Evolutionary conservation across 1,140 invertebrate genomes (phyloP), one percentile per base, ranked within the genome.

Genomic region (Penaeus chinensis): DNA sequence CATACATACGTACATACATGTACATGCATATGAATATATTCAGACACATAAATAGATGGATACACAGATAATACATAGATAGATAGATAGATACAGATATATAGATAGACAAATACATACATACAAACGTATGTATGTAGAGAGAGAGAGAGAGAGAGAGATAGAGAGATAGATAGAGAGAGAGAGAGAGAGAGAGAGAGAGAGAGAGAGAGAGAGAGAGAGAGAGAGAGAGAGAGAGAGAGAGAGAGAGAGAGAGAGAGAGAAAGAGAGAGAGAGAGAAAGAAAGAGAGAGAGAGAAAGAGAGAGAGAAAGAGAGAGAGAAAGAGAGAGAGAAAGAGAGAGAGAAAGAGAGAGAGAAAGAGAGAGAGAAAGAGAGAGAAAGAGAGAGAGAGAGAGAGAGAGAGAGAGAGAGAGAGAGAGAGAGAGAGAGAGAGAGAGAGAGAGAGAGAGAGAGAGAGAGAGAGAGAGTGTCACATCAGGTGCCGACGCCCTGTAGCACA

Each of bases 1-100:
- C n/a, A 20, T 60, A 42, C 32, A 42, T 65, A 66, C 24, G 5
- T 32, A 32, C 2, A 32, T 32, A 2, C 32, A 32, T 32, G 32
- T 32, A 91, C 91, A 93, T 92, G 92, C 90, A 92, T 92, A 92
- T 92, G 92, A 2, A 32, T 32, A 32, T 32, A 91, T 91, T 91
- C 85, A 89, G 91, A 90, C 90, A n/a, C 2, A 66, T 66, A 66
- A 66, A n/a, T 3, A 66, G 63, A 66, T 66, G n/a, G n/a, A 66
- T 19, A 66, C 19, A 66, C 19, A 66, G 63, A 66, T 20, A 66
- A 66, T 19, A 66, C 19, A n/a, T 20, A n/a, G 63, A 66, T 20
- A n/a, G 63, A n/a, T 19, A n/a, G 32, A 32, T 32, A 32, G 32
- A 32, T 32, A 32, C 32, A 32, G 32, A 32, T 32, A 32, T 32